Evolutionary conservation across 37 sponge, comb jelly and placozoan species (phyloP).

Genomic region (Mnemiopsis leidyi): DNA sequence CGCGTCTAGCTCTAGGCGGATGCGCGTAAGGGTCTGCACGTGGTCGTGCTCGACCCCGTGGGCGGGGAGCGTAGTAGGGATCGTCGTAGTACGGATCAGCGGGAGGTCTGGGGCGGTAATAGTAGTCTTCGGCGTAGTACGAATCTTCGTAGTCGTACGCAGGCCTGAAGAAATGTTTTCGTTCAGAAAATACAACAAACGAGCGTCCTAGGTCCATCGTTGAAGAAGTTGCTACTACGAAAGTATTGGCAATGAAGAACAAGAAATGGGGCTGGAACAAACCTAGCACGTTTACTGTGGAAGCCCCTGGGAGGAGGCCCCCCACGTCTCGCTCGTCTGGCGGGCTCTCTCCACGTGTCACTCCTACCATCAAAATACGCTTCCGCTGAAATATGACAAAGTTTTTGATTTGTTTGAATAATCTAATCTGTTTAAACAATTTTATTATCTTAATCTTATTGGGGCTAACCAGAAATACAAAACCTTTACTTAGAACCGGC

Average conservation of each 20-base stretch:
- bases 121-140: constrained; percentile 11
- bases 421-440: too few relatives aligned
- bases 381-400: not conserved
- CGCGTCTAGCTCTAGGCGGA: not conserved
- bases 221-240: too few relatives aligned
- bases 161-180: too few relatives aligned
- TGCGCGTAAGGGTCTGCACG: not conserved
- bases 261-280: too few relatives aligned
- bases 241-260: too few relatives aligned
- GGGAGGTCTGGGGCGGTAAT: not conserved
- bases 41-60: not conserved
- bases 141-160: not conserved
- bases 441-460: too few relatives aligned
- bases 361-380: not conserved
- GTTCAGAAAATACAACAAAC: too few relatives aligned
- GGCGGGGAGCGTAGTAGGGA: not conserved
- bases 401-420: too few relatives aligned
- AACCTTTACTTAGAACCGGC: too few relatives aligned
- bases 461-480: too few relatives aligned
- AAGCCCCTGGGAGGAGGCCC: not conserved
- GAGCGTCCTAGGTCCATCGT: too few relatives aligned
- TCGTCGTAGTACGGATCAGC: constrained; percentile 46
- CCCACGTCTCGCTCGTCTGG: not conserved
- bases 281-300: not conserved
- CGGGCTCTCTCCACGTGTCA: not conserved